Evolutionary conservation across 2,113 vertebrate genomes (phyloP).

Genomic region (Eulacestoma nigropectus): DNA sequence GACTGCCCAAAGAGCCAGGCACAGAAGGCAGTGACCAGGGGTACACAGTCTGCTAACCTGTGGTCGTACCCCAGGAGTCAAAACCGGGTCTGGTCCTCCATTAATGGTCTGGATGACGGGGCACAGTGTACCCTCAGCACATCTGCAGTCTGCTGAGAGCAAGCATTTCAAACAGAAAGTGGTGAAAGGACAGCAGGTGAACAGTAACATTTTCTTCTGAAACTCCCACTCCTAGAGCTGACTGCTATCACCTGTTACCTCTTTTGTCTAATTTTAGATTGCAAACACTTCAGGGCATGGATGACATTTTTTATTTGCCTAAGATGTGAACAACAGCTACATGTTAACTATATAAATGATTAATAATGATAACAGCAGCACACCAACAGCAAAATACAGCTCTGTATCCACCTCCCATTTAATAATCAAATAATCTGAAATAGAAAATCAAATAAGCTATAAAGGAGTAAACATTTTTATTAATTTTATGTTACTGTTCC

Average conservation of each 20-base stretch:
- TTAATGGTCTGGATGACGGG: neutral
- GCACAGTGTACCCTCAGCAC: neutral
- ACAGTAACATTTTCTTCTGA: neutral
- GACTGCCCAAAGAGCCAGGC: neutral
- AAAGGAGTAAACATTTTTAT: neutral
- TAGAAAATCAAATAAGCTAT: neutral
- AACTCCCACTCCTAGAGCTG: neutral
- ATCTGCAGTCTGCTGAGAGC: neutral
- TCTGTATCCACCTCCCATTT: neutral
- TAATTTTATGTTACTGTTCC: neutral
- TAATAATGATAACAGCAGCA: neutral
- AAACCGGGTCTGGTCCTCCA: neutral
- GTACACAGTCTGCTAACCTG: neutral
- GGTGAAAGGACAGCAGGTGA: neutral
- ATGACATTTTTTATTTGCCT: neutral
- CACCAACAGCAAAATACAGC: neutral
- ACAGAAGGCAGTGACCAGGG: neutral
- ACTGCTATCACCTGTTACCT: neutral
- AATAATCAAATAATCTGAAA: neutral
- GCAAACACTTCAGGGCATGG: constrained; percentile 6
- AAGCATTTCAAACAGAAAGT: neutral
- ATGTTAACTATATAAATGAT: neutral
- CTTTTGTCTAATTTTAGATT: constrained; percentile 19
- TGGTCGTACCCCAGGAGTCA: neutral
- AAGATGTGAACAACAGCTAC: neutral